A percentile compares a stretch with the other conserved stretches of the same genome.
Evolutionary conservation across 1,140 invertebrate species (phyloP).

Genomic region (Hermetia illucens): DNA sequence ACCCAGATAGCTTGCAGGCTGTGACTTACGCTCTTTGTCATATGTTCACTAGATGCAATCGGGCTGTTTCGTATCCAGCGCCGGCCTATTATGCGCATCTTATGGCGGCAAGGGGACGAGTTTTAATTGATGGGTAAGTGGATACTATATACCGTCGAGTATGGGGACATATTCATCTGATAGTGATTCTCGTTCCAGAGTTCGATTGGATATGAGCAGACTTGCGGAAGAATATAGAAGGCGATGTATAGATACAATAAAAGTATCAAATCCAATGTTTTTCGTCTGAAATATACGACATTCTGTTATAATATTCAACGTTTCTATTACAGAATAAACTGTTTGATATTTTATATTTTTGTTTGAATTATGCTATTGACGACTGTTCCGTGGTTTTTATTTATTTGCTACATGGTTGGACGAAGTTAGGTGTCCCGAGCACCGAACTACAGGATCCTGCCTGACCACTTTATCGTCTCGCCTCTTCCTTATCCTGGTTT

Average conservation of each 20-base stretch:
- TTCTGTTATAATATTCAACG: too few relatives aligned
- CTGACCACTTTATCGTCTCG: too few relatives aligned
- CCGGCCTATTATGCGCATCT: slow-evolving; percentile 91
- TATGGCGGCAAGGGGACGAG: slow-evolving; percentile 63
- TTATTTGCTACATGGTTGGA: too few relatives aligned
- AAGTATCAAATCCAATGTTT: slow-evolving; percentile 24
- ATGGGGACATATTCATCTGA: neutral
- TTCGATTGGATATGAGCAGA: slow-evolving; percentile 2
- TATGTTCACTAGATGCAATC: slow-evolving; percentile 71
- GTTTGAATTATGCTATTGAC: too few relatives aligned
- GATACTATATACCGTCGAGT: neutral
- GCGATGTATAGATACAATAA: slow-evolving; percentile 18
- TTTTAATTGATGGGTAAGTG: slow-evolving; percentile 36
- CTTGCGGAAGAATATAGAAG: slow-evolving; percentile 15
- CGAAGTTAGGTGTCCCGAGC: too few relatives aligned
- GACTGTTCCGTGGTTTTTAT: too few relatives aligned
- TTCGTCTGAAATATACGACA: too few relatives aligned
- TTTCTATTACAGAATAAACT: too few relatives aligned
- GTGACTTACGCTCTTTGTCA: slow-evolving; percentile 81
- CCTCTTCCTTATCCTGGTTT: too few relatives aligned
- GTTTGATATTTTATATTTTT: too few relatives aligned
- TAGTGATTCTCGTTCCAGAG: slow-evolving; percentile 4
- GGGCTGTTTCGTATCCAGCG: slow-evolving; percentile 81
- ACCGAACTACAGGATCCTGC: too few relatives aligned
- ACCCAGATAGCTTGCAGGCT: slow-evolving; percentile 63